Conservation (phyloP, 2,113 vertebrate genomes). For the Ia io region DNA sequence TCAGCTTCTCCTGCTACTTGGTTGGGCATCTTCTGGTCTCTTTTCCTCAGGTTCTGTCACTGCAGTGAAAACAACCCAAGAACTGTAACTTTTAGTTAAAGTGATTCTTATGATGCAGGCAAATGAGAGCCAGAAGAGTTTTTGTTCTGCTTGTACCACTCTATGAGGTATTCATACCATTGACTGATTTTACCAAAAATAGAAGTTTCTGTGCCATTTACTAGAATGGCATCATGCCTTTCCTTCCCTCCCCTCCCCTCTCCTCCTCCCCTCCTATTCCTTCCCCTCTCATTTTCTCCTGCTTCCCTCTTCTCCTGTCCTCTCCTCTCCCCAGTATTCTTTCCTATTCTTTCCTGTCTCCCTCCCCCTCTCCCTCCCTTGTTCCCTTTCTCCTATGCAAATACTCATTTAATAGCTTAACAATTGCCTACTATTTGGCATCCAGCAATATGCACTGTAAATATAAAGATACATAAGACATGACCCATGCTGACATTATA, state of each 20-base stretch:
- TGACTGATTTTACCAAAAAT: background rate
- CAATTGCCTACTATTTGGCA: background rate
- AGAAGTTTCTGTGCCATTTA: background rate
- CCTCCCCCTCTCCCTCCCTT: background rate
- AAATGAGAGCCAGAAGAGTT: background rate
- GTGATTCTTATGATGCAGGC: background rate
- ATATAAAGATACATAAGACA: background rate
- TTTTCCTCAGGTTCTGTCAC: background rate
- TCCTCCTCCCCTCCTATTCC: accelerated
- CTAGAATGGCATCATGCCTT: background rate
- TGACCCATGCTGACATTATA: background rate
- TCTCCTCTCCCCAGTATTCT: background rate
- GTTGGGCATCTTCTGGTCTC: background rate
- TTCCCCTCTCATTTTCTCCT: background rate
- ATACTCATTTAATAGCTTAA: background rate
- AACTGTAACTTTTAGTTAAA: background rate
- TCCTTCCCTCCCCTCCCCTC: no score
- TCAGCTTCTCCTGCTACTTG: background rate
- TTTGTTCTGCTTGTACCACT: background rate
- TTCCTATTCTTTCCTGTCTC: no score
- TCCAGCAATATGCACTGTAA: background rate
- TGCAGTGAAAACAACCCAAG: background rate
- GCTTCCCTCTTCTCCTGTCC: accelerated
- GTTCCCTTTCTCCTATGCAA: background rate
- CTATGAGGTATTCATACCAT: background rate